Conservation (phyloP, 2,113 vertebrate species). For the Psittacus erithacus region DNA sequence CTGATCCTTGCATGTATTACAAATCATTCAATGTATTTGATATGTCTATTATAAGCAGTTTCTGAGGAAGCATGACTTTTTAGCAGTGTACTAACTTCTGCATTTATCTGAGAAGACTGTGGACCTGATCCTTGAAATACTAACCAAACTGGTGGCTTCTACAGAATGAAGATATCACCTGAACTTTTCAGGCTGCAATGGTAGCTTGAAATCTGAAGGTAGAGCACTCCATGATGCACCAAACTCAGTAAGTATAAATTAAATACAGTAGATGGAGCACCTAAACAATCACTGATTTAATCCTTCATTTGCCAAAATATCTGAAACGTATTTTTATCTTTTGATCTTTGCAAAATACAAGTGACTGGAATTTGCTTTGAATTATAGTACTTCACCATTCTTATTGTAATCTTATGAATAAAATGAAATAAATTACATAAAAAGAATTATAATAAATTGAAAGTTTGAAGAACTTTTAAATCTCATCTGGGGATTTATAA, state of each 20-base stretch:
- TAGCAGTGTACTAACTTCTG: not conserved
- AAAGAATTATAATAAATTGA: not conserved
- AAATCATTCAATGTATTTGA: not conserved
- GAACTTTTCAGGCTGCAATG: not conserved
- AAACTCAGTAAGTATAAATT: not conserved
- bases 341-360: not conserved
- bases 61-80: not conserved
- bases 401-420: not conserved
- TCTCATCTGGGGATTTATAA: not conserved
- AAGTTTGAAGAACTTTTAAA: not conserved
- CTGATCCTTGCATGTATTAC: constrained; percentile 24
- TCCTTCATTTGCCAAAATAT: not conserved
- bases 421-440: not conserved
- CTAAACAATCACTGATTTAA: not conserved
- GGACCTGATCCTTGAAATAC: not conserved
- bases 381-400: not conserved
- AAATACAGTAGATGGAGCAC: not conserved
- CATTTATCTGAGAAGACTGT: not conserved
- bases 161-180: not conserved
- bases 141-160: not conserved
- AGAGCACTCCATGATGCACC: not conserved
- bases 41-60: not conserved
- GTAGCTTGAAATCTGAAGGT: not conserved
- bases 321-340: not conserved
- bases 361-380: not conserved